Evolutionary conservation across 1,140 invertebrate species (phyloP).

Genomic region (Babylonia areolata): DNA sequence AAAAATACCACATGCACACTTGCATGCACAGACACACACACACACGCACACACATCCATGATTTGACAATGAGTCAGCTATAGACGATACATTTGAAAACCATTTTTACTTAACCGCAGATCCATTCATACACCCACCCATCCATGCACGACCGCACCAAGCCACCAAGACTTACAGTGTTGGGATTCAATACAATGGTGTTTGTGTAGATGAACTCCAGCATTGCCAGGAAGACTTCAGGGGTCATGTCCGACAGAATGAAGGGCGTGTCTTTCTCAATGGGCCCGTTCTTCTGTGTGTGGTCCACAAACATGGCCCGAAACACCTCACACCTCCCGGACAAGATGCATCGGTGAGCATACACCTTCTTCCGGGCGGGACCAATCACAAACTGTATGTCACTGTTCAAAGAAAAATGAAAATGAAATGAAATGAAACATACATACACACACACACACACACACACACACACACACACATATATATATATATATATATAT

Average conservation of each 20-base stretch:
- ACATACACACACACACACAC: neutral
- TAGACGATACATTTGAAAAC: no score
- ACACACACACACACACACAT: neutral
- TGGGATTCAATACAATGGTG: conserved; percentile 69
- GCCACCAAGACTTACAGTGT: conserved; percentile 70
- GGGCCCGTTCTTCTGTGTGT: conserved; percentile 57
- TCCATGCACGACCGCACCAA: no score
- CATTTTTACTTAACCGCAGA: no score
- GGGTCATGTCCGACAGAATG: conserved; percentile 70
- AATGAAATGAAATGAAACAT: neutral
- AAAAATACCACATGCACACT: neutral
- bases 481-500: neutral
- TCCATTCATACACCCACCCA: neutral
- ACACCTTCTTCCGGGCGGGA: conserved; percentile 67
- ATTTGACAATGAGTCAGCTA: no score
- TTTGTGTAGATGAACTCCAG: conserved; percentile 75
- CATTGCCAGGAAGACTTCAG: conserved; percentile 71
- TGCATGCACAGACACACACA: neutral
- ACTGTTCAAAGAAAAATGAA: conserved; percentile 77
- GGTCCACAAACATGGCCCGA: conserved; percentile 73
- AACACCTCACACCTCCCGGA: conserved; percentile 74
- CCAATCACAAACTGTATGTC: conserved; percentile 74
- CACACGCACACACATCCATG: neutral
- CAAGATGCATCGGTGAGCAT: conserved; percentile 73
- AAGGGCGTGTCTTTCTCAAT: conserved; percentile 65